Percentiles rank a stretch among this genome's conserved stretches.
Conservation (phyloP, 2,797 vertebrate genomes). For the Anisognathus igniventris region DNA sequence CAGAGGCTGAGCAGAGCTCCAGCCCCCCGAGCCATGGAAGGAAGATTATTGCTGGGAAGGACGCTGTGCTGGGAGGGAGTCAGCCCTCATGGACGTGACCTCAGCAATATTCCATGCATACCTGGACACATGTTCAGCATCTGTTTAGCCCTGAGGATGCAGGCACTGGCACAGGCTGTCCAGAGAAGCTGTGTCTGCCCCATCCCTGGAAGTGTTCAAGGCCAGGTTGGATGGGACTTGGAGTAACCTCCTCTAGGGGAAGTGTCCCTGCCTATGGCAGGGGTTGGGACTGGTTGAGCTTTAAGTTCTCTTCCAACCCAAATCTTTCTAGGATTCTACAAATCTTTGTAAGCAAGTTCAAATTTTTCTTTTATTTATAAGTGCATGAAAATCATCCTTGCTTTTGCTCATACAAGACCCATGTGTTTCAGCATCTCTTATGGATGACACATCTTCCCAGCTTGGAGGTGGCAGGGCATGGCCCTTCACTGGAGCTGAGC, state of each 20-base stretch:
- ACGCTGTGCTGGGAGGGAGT: neutral
- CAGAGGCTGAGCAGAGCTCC: neutral
- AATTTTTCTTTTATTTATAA: neutral
- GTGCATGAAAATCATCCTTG: neutral
- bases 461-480: neutral
- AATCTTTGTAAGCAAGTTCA: neutral
- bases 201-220: neutral
- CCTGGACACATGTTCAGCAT: neutral
- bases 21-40: neutral
- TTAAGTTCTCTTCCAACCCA: neutral
- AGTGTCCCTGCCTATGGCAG: neutral
- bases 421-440: fast-evolving
- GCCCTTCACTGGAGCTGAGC: neutral
- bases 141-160: neutral
- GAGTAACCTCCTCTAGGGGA: neutral
- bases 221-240: fast-evolving
- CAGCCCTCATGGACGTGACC: fast-evolving
- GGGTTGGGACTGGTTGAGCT: neutral
- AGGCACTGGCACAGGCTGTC: neutral
- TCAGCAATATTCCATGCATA: neutral
- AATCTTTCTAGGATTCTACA: neutral
- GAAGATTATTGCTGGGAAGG: neutral
- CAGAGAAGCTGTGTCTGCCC: neutral
- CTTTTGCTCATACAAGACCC: neutral
- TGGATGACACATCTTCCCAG: neutral